Base-by-base conservation (phyloP, 1,140 invertebrate species). In the Pinna nobilis region DNA sequence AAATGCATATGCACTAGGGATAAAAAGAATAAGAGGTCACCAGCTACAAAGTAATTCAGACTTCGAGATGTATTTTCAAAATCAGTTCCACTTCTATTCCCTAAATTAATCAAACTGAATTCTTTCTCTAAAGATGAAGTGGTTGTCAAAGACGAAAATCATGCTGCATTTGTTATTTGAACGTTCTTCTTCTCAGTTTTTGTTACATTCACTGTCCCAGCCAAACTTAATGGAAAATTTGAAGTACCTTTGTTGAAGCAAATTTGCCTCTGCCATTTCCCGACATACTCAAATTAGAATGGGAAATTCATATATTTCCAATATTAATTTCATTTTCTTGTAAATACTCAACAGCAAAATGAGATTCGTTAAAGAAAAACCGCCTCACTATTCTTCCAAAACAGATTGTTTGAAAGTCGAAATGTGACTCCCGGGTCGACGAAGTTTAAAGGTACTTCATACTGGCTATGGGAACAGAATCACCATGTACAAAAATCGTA, bases 81-180 rank as follows among this genome's bases (percentile, higher is more conserved):
- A 33, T n/a, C 32, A 33, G 33, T 18, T 59, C 37, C 30, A 59
- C 33, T 59, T 59, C 44, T 63, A 41, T 63, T 37, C 28, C 20
- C 59, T 37, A 41, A 63, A 63, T 63, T 63, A 41, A 63, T 63
- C 59, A 63, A 63, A 63, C 59, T 63, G 59, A 63, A 63, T 41
- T 63, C 35, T 63, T 63, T 41, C 39, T 63, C 44, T 41, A 63
- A 35, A 33, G 44, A 15, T 20, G 32, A 41, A 63, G 37, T 37
- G 25, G 28, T 13, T 32, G 59, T n/a, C 33, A 37, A 63, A 37
- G 39, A 37, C 39, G 37, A 63, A 39, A 44, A 41, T 18, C 23
- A 63, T 35, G 59, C 59, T 41, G 39, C 25, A 63, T 63, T 63
- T 37, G 44, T 63, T 41, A 37, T n/a, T 41, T 20, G 32, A 20